Percentiles rank a stretch among this genome's conserved stretches.
These are phyloP conservation scores for Macropodus opercularis DNA, from an alignment of 2,797 vertebrate species.

Conservation along the genomic window DNA sequence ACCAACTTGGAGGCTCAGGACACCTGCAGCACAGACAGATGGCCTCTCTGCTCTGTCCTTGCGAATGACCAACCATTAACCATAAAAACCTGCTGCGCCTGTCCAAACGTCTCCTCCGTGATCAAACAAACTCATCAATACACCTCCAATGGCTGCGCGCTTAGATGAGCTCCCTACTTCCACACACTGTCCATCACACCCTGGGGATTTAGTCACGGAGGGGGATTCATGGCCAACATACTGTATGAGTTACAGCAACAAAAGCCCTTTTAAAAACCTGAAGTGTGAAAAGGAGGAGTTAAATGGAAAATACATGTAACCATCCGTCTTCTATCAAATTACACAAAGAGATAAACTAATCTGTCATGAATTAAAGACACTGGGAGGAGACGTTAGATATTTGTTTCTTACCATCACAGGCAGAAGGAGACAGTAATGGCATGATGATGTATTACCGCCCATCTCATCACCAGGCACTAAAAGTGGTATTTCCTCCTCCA, in stretches of 20 bases:
- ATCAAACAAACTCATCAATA: constrained; percentile 51
- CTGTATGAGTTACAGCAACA: not conserved
- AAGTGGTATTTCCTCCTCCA: constrained; percentile 56
- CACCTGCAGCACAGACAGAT: constrained; percentile 40
- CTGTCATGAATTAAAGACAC: constrained; percentile 22
- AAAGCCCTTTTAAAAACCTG: not conserved
- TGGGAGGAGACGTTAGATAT: constrained; percentile 57
- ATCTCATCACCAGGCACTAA: constrained; percentile 63
- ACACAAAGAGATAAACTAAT: not conserved
- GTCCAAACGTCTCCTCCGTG: constrained; percentile 41
- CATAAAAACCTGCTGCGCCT: constrained; percentile 29
- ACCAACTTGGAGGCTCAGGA: constrained; percentile 19
- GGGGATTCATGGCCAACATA: constrained; percentile 22
- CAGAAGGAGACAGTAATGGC: constrained; percentile 52
- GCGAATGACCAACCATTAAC: constrained; percentile 43
- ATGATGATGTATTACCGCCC: constrained; percentile 69
- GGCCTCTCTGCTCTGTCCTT: constrained; percentile 42
- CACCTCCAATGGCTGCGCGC: constrained; percentile 10
- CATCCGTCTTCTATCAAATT: not conserved
- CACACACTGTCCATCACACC: constrained; percentile 34
- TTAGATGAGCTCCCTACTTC: constrained; percentile 6
- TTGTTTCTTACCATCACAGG: constrained; percentile 47
- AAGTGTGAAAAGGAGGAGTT: not conserved
- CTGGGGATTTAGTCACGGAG: constrained; percentile 2
- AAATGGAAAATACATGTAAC: not conserved